Base-by-base conservation (phyloP, 2,888 invertebrate genomes). In the Dermolepida albohirtum region DNA sequence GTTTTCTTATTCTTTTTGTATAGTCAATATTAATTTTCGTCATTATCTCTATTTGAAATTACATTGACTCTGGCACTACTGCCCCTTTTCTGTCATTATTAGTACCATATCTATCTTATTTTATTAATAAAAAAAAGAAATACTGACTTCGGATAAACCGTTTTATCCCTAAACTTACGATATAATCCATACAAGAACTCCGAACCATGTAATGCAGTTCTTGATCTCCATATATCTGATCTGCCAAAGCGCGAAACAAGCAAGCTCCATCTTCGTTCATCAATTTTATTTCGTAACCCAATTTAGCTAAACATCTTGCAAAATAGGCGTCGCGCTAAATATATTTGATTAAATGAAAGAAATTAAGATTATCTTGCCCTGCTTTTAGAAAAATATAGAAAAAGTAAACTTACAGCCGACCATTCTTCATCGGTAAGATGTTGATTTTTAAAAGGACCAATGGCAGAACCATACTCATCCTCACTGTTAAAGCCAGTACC, bases 231-330 rank as follows among this genome's bases (percentile, higher is more conserved):
- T 92, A 96, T 39, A 96, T 90, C 83, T 96, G 95, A 83, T 95
- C 90, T 55, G 95, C 94, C 71, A 95, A 94, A 39, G 95, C 92
- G 74, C 95, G 86, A 81, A 96, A 96, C 49, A 96, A 84, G 81
- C 95, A 96, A 17, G 95, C 95, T 5, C 95, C 95, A 83, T 96
- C 95, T 81, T 94, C 93, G 70, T 90, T 90, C 87, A 95, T 95
- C 72, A 90, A 89, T 80, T 94, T 93, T 29, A 96, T 89, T 66
- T 89, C 85, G 76, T 91, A 90, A 51, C 94, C 94, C 77, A 90
- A 88, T 78, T 92, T 91, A 55, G 89, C 87, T 82, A 93, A 84
- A 63, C 80, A 81, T 22, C 82, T 75, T 5, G 80, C 79, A 72
- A 83, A 83, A 34, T 78, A 77, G 41, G 79, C 79, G 70, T 83